phyloP scores from a whole-genome alignment of 1,140 invertebrate species.

The Portunus trituberculatus region DNA sequence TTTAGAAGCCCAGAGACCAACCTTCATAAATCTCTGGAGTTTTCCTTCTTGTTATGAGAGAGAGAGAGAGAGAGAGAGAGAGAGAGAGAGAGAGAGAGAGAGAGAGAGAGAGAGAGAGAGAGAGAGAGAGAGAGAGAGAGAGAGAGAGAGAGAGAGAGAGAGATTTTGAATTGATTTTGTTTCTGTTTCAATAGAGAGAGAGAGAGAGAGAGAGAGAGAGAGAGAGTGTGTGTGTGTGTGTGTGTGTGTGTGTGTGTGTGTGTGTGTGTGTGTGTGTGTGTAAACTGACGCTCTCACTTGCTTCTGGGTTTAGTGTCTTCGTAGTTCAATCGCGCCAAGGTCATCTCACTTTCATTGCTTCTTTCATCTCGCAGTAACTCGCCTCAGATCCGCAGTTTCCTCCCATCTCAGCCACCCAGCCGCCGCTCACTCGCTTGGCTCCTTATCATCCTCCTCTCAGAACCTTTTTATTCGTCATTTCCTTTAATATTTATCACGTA shows the following conservation, averaged over 20 bases:
- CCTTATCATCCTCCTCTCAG: not conserved
- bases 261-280: too few relatives aligned
- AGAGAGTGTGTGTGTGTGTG: not conserved
- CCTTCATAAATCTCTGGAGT: too few relatives aligned
- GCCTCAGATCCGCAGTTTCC: not conserved
- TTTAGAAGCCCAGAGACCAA: not conserved
- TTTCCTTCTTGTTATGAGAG: not conserved
- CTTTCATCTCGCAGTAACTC: not conserved
- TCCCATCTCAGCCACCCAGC: not conserved
- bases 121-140: constrained; percentile 13
- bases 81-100: not conserved
- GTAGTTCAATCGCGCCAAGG: not conserved
- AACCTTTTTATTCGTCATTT: not conserved
- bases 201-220: not conserved
- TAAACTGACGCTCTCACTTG: not conserved
- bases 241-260: not conserved
- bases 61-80: not conserved
- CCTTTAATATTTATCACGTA: not conserved
- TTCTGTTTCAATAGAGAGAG: not conserved
- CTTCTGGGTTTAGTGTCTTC: not conserved
- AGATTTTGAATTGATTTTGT: not conserved
- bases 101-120: not conserved
- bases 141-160: not conserved
- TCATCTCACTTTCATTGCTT: not conserved
- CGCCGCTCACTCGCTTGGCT: not conserved